These are phyloP conservation scores for Nymphalis io DNA, from an alignment of 1,140 invertebrate genomes.

Conservation along the genomic window DNA sequence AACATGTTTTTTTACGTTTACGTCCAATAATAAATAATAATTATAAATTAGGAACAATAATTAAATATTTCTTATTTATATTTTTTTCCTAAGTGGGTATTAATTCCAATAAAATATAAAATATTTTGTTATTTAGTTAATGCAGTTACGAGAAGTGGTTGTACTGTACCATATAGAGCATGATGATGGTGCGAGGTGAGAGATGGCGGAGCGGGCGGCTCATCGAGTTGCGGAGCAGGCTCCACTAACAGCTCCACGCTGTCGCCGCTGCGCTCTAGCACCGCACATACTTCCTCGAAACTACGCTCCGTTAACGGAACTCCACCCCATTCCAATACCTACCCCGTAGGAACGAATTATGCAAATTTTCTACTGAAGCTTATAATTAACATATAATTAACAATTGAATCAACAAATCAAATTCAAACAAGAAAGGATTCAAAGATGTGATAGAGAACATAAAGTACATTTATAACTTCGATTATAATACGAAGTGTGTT, in stretches of 20 bases:
- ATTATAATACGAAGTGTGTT: too few relatives aligned
- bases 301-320: conserved; percentile 92
- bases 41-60: too few relatives aligned
- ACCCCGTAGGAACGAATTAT: neutral
- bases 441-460: neutral
- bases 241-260: conserved; percentile 91
- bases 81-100: too few relatives aligned
- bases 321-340: conserved; percentile 81
- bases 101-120: too few relatives aligned
- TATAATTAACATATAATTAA: neutral
- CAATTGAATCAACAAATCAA: too few relatives aligned
- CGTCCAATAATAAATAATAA: too few relatives aligned
- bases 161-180: conserved; percentile 66
- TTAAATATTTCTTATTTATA: too few relatives aligned
- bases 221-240: conserved; percentile 84
- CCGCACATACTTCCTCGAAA: conserved; percentile 93
- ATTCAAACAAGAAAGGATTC: too few relatives aligned
- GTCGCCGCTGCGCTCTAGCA: conserved; percentile 91
- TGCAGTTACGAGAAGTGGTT: neutral
- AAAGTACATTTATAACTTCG: neutral
- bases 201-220: conserved; percentile 84
- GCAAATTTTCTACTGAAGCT: neutral
- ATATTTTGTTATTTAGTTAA: neutral
- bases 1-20: too few relatives aligned
- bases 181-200: conserved; percentile 77